These are phyloP conservation scores for Martes martes DNA, from an alignment of 2,113 vertebrate genomes.

Conservation along the genomic window DNA sequence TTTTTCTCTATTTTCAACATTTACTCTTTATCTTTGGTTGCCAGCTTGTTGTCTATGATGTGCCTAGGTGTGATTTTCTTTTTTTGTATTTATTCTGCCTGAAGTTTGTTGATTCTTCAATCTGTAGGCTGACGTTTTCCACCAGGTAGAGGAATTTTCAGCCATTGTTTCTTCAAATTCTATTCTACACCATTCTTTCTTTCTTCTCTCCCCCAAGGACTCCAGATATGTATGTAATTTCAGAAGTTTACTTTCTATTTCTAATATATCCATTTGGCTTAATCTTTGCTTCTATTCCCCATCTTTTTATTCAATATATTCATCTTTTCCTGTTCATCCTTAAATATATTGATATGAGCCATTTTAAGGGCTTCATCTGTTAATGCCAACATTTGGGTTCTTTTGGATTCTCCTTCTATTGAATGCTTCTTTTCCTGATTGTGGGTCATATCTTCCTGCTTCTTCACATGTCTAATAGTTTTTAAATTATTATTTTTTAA, in stretches of 20 bases:
- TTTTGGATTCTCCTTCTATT: neutral
- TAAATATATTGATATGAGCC: constrained; percentile 20
- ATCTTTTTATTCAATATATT: neutral
- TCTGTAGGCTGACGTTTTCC: neutral
- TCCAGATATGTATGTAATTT: neutral
- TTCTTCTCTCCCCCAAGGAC: neutral
- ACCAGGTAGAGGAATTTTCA: neutral
- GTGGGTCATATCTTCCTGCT: neutral
- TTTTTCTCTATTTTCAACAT: neutral
- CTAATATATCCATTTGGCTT: neutral
- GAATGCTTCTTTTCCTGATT: neutral
- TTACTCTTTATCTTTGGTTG: neutral
- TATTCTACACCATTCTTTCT: neutral
- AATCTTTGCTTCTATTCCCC: neutral
- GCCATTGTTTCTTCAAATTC: neutral
- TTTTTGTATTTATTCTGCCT: neutral
- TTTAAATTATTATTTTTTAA: neutral
- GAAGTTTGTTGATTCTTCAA: neutral
- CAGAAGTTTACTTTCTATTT: constrained; percentile 14
- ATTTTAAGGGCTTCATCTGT: neutral
- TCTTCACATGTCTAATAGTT: neutral
- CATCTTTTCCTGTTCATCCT: neutral
- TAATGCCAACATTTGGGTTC: neutral
- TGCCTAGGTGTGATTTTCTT: neutral
- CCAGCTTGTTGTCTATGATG: neutral